Evolutionary conservation across 2,888 invertebrate species (phyloP), one percentile per base, ranked within the genome.

Genomic region (Pandemis corylana): DNA sequence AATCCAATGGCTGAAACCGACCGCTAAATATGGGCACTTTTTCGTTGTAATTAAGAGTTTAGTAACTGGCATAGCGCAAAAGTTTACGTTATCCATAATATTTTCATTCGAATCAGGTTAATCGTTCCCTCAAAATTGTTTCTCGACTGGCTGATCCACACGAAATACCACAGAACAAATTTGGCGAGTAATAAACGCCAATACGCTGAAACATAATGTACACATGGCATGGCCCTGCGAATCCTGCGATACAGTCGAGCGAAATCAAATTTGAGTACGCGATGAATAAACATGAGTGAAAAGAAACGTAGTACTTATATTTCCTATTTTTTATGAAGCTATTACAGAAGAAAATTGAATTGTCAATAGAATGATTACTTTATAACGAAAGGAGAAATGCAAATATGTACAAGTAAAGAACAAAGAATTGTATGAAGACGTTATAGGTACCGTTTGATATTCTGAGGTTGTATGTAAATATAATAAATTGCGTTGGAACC

Each of bases 211-310:
- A 51, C 68, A 64, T 73, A 73, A 73, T 68, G 49, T 68, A 63
- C 68, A 73, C 68, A 68, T 42, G 73, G 68, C 64, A 46, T 68
- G 59, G 36, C 46, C 68, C 68, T 73, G 64, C 64, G 64, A 63
- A 15, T 36, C 68, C 68, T 73, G 59, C 68, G 59, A 63, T 64
- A 72, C 72, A 69, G 64, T 64, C 73, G 59, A 20, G 46, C 63
- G 64, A 73, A 73, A 74, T 74, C 61, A 69, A 69, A 69, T 74
- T 69, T 66, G 59, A 69, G 74, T 69, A 66, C 51, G 69, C 41
- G 51, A 69, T 74, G 74, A 69, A 74, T 74, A 69, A 69, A 74
- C 74, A 74, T 69, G 74, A 69, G 65, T 51, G 62, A 69, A 74
- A 73, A 74, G 69, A 68, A 65, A 51, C 64, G 69, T 49, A 68